Evolutionary conservation across 2,888 invertebrate species (phyloP).

Genomic region (Leptopterna dolabrata): DNA sequence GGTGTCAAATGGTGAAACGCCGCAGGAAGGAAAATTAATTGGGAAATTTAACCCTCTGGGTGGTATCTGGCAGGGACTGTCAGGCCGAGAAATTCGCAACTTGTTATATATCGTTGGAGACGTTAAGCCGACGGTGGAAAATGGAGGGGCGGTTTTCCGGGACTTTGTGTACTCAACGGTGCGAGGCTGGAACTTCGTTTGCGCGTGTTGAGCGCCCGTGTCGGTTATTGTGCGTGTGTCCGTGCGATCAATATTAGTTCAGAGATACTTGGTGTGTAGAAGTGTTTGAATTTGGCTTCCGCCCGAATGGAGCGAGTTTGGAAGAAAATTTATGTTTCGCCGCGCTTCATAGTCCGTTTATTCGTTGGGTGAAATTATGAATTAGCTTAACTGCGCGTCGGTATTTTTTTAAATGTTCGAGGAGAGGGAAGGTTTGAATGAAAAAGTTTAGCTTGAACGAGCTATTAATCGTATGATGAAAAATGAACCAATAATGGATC

Average conservation of each 20-base stretch:
- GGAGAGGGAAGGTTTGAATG: too few species aligned
- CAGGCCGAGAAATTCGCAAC: neutral
- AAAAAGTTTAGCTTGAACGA: too few species aligned
- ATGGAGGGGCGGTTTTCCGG: neutral
- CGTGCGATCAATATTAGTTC: neutral
- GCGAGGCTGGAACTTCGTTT: neutral
- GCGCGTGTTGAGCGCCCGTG: neutral
- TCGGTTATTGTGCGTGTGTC: neutral
- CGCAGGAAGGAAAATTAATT: neutral
- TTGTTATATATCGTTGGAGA: neutral
- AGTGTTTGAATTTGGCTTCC: neutral
- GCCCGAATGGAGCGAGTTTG: neutral
- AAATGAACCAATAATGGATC: too few species aligned
- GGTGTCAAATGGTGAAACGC: neutral
- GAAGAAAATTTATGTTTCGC: neutral
- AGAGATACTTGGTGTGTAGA: neutral
- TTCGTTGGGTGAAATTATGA: neutral
- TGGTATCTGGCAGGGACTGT: neutral
- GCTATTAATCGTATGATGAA: too few species aligned
- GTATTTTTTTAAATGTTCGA: too few species aligned
- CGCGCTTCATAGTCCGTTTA: neutral
- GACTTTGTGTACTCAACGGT: neutral
- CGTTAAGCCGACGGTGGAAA: too few species aligned
- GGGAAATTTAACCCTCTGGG: neutral
- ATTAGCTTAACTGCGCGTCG: neutral